These are phyloP conservation scores for Zygaena filipendulae DNA, from an alignment of 2,888 invertebrate species.

Conservation along the genomic window DNA sequence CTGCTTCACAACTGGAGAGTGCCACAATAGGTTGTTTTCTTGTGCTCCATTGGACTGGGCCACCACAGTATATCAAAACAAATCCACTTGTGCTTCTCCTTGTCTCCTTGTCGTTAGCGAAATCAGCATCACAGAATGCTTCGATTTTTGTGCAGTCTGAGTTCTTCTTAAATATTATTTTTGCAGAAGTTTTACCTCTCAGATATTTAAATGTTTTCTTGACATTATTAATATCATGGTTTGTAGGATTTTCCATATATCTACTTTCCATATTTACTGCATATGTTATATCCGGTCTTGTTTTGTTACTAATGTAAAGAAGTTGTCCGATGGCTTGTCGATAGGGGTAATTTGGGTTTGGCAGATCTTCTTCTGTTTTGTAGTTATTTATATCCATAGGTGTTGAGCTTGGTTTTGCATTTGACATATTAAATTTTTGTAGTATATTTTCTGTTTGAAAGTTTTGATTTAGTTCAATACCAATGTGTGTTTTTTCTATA, in stretches of 20 bases:
- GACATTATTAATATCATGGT: neutral
- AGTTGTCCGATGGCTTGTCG: slow-evolving; percentile 6
- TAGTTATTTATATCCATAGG: neutral
- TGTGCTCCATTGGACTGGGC: slow-evolving; percentile 5
- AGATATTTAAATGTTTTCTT: slow-evolving; percentile 1
- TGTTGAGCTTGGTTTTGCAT: slow-evolving; percentile 2
- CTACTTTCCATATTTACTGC: slow-evolving; percentile 6
- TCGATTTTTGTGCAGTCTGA: slow-evolving; percentile 2
- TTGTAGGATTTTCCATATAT: slow-evolving; percentile 5
- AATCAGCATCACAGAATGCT: slow-evolving; percentile 9
- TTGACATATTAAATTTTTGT: slow-evolving; percentile 3
- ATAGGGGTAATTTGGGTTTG: slow-evolving; percentile 1
- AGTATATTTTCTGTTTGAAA: slow-evolving; percentile 1
- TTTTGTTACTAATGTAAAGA: slow-evolving; percentile 5
- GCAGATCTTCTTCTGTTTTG: neutral
- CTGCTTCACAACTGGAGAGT: slow-evolving; percentile 7
- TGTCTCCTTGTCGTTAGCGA: slow-evolving; percentile 6
- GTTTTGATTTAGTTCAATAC: slow-evolving; percentile 2
- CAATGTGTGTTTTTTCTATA: slow-evolving; percentile 1
- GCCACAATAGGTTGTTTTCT: slow-evolving; percentile 11
- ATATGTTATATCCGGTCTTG: slow-evolving; percentile 8
- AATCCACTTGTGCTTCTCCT: slow-evolving; percentile 10
- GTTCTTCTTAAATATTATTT: neutral
- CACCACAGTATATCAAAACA: slow-evolving; percentile 1
- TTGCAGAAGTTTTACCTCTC: neutral